Conservation (phyloP, 2,113 vertebrate species). For the Phocoena phocoena region DNA sequence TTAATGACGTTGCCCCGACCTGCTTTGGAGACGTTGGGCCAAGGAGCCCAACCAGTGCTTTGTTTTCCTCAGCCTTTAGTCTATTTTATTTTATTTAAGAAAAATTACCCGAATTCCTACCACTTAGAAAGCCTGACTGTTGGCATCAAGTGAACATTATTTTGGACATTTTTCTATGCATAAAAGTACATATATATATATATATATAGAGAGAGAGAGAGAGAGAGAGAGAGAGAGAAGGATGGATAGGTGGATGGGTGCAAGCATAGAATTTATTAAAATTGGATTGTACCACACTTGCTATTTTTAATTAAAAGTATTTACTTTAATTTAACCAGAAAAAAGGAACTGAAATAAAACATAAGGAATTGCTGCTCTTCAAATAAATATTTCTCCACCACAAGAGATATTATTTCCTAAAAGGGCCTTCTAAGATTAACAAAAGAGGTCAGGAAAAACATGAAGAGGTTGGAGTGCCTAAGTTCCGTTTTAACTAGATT, state of each 20-base stretch:
- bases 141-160: not conserved
- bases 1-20: not conserved
- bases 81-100: constrained; percentile 3
- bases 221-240: not conserved
- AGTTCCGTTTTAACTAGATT: not conserved
- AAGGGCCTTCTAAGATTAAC: not conserved
- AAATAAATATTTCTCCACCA: constrained; percentile 19
- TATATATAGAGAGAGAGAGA: not conserved
- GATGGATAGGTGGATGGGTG: not conserved
- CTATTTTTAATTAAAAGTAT: constrained; percentile 14
- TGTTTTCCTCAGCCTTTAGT: not conserved
- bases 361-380: not conserved
- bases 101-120: not conserved
- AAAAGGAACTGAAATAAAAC: constrained; percentile 22
- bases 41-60: not conserved
- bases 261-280: not conserved
- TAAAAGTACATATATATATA: not conserved
- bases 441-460: not conserved
- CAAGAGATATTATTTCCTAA: not conserved
- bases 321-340: constrained; percentile 48
- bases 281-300: not conserved
- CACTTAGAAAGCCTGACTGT: not conserved
- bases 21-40: not conserved
- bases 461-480: not conserved
- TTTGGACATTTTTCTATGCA: not conserved